A percentile compares a stretch with the other conserved stretches of the same genome.
Evolutionary conservation across 2,797 vertebrate species (phyloP).

Genomic region (Cyclura pinguis): DNA sequence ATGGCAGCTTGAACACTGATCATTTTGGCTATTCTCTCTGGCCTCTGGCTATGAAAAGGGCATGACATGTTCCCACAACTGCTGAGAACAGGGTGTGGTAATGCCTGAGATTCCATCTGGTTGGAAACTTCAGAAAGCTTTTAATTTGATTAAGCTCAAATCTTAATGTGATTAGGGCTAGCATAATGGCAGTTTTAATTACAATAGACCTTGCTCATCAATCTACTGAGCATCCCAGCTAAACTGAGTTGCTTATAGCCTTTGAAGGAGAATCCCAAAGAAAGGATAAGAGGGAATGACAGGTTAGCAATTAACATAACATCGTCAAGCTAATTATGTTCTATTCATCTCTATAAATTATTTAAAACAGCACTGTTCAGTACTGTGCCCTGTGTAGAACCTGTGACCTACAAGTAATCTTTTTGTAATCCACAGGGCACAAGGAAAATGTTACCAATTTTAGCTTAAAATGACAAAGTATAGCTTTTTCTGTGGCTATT

Average conservation of each 20-base stretch:
- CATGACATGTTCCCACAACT: background rate
- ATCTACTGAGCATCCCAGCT: background rate
- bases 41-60: background rate
- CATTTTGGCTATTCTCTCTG: background rate
- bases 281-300: constrained; percentile 1
- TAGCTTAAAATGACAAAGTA: background rate
- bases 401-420: background rate
- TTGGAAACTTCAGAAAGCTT: background rate
- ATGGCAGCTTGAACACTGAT: background rate
- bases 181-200: constrained; percentile 20
- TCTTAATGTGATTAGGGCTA: constrained; percentile 8
- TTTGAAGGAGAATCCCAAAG: background rate
- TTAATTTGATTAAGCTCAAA: constrained; percentile 3
- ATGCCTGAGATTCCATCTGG: background rate
- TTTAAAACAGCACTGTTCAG: background rate
- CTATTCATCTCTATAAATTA: constrained; percentile 6
- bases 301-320: constrained; percentile 21
- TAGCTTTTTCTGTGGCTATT: background rate
- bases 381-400: background rate
- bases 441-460: background rate
- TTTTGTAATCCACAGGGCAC: background rate
- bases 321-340: background rate
- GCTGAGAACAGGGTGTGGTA: background rate
- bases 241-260: background rate
- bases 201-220: background rate